Base-by-base conservation (phyloP, 2,888 invertebrate species). In the Pachymerium ferrugineum region DNA sequence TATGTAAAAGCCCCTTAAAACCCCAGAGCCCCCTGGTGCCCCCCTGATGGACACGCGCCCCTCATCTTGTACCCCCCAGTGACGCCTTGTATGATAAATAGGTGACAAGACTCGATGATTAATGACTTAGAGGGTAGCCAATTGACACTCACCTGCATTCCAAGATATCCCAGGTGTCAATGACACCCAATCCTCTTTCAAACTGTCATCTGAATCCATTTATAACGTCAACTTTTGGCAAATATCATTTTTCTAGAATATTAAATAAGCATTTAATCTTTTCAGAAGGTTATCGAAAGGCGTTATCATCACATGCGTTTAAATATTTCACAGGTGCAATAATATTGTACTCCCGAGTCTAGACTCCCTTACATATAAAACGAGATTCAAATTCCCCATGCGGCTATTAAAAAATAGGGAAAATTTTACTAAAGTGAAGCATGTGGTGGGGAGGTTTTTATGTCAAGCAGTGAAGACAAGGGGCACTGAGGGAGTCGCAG, bases 1-100 rank as follows among this genome's bases (percentile, higher is more conserved):
- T 54, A 54, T 54, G 47, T 54, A 54, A 54, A 54, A 16, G 10
- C 47, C 47, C 47, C 47, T 54, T 54, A 54, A 22, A n/a, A 54
- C 2, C 22, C 16, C 47, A 1, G 47, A 54, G 47, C 47, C 47
- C 47, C 47, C 47, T 19, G 47, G 47, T 54, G 47, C 47, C 47
- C 47, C n/a, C 47, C 47, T 54, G 47, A 54, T 54, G 47, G 47
- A 54, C 47, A 54, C 47, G 47, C 47, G 47, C 47, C 47, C 47
- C 47, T 54, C 47, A 54, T 54, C 47, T 54, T 54, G 47, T 54
- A 54, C 19, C 47, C 47, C 47, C 47, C 19, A 54, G 47, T 54
- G 47, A 54, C 47, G 47, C 47, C 47, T 54, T 54, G 47, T 54
- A 54, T 54, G 47, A 54, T 54, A 54, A 54, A 54, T 54, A 54